phyloP scores from a whole-genome alignment of 2,797 vertebrate genomes.

The Buceros bicornis region DNA sequence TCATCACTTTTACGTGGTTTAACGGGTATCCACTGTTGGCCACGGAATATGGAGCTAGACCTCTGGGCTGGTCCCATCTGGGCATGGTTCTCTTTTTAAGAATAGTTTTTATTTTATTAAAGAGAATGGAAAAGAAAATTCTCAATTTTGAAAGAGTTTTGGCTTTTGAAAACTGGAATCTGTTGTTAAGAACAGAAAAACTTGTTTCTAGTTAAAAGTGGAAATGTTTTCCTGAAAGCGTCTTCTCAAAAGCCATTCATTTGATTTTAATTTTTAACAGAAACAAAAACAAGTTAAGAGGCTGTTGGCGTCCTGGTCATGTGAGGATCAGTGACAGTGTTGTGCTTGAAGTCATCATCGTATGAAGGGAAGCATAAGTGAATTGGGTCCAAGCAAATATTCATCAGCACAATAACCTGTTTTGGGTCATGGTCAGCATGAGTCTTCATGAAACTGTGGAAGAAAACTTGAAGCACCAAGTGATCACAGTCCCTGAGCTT shows the following conservation, averaged over 20 bases:
- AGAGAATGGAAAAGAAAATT: neutral
- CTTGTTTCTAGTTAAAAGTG: neutral
- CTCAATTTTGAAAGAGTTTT: neutral
- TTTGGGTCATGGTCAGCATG: neutral
- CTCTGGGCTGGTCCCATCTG: neutral
- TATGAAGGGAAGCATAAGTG: neutral
- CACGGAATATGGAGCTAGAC: fast-evolving
- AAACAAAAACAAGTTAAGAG: neutral
- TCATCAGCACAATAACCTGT: neutral
- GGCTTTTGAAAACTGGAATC: neutral
- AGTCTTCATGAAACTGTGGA: neutral
- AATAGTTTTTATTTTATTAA: neutral
- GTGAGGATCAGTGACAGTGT: neutral
- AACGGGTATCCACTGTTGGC: neutral
- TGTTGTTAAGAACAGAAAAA: neutral
- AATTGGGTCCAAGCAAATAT: neutral
- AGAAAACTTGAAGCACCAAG: neutral
- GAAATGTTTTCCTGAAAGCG: neutral
- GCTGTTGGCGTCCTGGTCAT: neutral
- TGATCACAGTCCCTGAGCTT: neutral
- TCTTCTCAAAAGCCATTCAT: neutral
- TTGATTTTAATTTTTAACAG: neutral
- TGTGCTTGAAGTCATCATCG: neutral
- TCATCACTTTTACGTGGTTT: neutral
- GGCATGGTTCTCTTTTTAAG: neutral